Evolutionary conservation across 2,113 vertebrate genomes (phyloP).

Genomic region (Plecotus auritus): DNA sequence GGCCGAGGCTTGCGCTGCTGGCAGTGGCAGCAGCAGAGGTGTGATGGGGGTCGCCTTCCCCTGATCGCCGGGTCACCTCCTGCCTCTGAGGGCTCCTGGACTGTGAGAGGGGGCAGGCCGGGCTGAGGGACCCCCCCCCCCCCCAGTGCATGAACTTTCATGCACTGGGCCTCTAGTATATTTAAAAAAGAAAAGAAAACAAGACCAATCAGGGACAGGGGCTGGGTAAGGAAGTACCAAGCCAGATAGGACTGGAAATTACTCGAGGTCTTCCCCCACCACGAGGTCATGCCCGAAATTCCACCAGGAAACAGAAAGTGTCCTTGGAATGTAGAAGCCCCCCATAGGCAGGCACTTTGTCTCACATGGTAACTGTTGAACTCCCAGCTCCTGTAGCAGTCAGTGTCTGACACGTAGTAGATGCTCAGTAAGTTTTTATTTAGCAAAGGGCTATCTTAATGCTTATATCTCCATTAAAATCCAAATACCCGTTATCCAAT

Average conservation of each 20-base stretch:
- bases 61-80: too few species aligned
- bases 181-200: neutral
- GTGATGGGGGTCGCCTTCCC: too few species aligned
- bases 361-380: neutral
- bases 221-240: neutral
- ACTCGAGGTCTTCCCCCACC: accelerated
- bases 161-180: too few species aligned
- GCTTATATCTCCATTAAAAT: neutral
- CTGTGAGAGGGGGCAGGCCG: too few species aligned
- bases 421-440: neutral
- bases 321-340: neutral
- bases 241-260: neutral
- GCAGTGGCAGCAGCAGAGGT: too few species aligned
- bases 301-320: neutral
- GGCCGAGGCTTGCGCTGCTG: too few species aligned
- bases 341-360: neutral
- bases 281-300: neutral
- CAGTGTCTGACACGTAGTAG: neutral
- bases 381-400: neutral
- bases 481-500: neutral
- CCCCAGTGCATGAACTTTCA: too few species aligned
- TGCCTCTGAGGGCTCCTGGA: too few species aligned
- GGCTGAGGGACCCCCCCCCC: too few species aligned
- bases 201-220: neutral
- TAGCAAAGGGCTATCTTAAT: neutral